Conservation (phyloP, 2,113 vertebrate species). For the Cariama cristata region DNA sequence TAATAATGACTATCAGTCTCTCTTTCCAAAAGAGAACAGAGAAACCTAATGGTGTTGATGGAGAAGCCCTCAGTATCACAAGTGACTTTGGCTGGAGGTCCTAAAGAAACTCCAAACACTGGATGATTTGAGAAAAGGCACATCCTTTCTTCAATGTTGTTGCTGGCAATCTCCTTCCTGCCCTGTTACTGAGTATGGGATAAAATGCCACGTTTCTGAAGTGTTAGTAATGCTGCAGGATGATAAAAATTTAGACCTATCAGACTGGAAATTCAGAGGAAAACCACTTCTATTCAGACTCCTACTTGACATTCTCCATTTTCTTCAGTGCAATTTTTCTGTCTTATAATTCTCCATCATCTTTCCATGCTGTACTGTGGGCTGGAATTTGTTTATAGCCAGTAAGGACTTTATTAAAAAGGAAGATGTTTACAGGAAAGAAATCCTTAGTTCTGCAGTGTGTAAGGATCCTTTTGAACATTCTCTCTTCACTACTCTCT, state of each 20-base stretch:
- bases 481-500: neutral
- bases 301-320: neutral
- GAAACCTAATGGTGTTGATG: neutral
- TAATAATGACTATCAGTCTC: neutral
- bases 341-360: neutral
- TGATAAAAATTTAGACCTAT: neutral
- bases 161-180: neutral
- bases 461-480: neutral
- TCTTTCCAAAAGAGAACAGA: neutral
- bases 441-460: neutral
- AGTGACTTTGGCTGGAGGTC: neutral
- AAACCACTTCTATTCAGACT: neutral
- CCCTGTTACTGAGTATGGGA: neutral
- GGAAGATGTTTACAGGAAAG: neutral
- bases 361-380: neutral
- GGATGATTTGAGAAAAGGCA: conserved; percentile 2
- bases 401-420: neutral
- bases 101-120: neutral
- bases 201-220: conserved; percentile 16
- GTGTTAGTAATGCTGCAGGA: neutral
- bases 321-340: neutral
- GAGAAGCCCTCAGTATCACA: neutral
- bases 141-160: neutral
- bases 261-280: neutral
- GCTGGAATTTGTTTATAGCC: neutral